Conservation (phyloP, 2,113 vertebrate species). For the Euleptes europaea region DNA sequence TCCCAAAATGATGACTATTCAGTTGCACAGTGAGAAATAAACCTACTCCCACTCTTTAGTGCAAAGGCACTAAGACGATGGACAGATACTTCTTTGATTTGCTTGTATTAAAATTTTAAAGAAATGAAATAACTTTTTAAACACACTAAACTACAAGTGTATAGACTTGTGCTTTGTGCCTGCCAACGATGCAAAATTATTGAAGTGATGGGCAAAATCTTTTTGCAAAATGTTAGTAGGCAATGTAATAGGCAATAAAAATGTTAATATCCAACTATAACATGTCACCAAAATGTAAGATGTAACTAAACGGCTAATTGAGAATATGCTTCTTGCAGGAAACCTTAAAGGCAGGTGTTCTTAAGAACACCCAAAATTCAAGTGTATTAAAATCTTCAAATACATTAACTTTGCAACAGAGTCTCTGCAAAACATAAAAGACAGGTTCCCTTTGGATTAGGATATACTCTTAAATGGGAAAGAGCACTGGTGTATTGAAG, state of each 20-base stretch:
- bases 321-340: not conserved
- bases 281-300: not conserved
- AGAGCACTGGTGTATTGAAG: not conserved
- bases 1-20: too few species aligned
- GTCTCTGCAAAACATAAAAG: not conserved
- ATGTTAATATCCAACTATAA: not conserved
- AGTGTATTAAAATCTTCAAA: not conserved
- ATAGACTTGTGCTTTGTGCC: too few species aligned
- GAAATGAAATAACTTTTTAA: too few species aligned
- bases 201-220: too few species aligned
- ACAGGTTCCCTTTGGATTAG: not conserved
- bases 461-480: not conserved
- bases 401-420: not conserved
- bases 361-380: not conserved
- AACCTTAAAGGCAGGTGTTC: not conserved
- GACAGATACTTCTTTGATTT: too few species aligned
- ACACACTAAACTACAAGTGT: too few species aligned
- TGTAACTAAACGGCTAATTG: not conserved
- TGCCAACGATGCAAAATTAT: too few species aligned
- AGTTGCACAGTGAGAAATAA: too few species aligned
- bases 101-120: too few species aligned
- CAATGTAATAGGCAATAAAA: not conserved
- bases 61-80: too few species aligned
- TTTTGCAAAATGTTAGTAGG: too few species aligned
- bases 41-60: too few species aligned